A percentile compares a stretch with the other conserved stretches of the same genome.
phyloP scores from a whole-genome alignment of 2,797 vertebrate genomes.

The Onychomys arenicola region DNA sequence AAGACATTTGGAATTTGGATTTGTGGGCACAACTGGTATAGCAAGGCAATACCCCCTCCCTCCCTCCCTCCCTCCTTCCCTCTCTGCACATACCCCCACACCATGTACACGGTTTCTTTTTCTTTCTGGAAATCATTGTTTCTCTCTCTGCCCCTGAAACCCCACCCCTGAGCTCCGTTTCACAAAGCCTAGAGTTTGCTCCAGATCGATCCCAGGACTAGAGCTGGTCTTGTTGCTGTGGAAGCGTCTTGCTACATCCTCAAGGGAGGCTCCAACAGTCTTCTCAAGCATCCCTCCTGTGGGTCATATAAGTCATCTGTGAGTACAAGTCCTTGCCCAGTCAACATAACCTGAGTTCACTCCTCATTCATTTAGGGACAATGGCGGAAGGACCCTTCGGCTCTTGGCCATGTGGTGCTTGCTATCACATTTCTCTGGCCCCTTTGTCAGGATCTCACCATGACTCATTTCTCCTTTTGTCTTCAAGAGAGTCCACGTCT shows the following conservation, averaged over 20 bases:
- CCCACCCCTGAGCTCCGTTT: neutral
- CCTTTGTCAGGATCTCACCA: neutral
- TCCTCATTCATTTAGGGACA: neutral
- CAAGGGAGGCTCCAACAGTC: neutral
- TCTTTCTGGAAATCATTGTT: neutral
- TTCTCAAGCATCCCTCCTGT: neutral
- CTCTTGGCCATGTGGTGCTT: neutral
- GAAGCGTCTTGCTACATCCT: neutral
- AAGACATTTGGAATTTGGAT: slow-evolving; percentile 11
- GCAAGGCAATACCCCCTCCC: neutral
- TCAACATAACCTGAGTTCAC: neutral
- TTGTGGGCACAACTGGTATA: neutral
- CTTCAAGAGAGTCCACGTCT: neutral
- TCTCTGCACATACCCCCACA: neutral
- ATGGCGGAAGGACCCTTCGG: neutral
- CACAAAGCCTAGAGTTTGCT: neutral
- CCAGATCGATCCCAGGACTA: neutral
- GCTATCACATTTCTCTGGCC: neutral
- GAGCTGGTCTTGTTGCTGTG: neutral
- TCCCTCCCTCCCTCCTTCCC: no score
- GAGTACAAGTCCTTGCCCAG: neutral
- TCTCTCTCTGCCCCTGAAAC: neutral
- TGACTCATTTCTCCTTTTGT: neutral
- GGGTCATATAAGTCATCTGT: no score
- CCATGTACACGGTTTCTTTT: neutral